phyloP scores from a whole-genome alignment of 2,888 invertebrate species.

The Ormyrus nitidulus region DNA sequence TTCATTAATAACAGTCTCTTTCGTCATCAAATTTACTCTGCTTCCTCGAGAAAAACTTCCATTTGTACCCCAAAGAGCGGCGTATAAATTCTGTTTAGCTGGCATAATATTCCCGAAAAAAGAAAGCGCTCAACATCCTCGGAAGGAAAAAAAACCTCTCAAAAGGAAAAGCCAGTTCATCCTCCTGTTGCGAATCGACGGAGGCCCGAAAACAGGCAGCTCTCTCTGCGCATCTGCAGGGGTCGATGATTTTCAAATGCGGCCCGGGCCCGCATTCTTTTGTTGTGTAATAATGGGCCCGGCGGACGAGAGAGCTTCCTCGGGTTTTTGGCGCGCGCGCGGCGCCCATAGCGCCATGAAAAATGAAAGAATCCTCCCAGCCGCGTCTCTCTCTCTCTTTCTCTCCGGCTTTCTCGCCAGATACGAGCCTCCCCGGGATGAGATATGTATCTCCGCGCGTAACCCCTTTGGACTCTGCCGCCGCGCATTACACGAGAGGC shows the following conservation, averaged over 20 bases:
- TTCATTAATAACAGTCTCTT: too few relatives aligned
- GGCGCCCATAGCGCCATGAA: constrained; percentile 69
- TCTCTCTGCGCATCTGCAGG: background rate
- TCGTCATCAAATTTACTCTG: too few relatives aligned
- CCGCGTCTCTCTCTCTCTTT: constrained; percentile 22
- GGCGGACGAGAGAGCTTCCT: constrained; percentile 30
- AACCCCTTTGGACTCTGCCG: constrained; percentile 52
- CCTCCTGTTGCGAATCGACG: constrained; percentile 32
- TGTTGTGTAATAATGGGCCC: constrained; percentile 57
- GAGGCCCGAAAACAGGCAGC: background rate
- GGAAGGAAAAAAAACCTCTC: background rate
- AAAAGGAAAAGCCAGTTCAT: constrained; percentile 18
- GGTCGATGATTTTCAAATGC: constrained; percentile 49
- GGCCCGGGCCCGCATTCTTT: constrained; percentile 50
- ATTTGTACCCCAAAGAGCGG: too few relatives aligned
- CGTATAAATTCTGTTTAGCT: too few relatives aligned
- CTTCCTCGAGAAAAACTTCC: too few relatives aligned
- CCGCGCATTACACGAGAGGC: constrained; percentile 32
- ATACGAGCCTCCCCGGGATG: background rate
- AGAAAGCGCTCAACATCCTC: background rate
- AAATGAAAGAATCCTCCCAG: constrained; percentile 67
- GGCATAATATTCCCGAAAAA: constrained; percentile 41
- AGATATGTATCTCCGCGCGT: background rate
- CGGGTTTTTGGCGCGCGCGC: constrained; percentile 44
- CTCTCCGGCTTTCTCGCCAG: background rate